Evolutionary conservation across 1,140 invertebrate species (phyloP).

Genomic region (Drosophila pallidifrons): DNA sequence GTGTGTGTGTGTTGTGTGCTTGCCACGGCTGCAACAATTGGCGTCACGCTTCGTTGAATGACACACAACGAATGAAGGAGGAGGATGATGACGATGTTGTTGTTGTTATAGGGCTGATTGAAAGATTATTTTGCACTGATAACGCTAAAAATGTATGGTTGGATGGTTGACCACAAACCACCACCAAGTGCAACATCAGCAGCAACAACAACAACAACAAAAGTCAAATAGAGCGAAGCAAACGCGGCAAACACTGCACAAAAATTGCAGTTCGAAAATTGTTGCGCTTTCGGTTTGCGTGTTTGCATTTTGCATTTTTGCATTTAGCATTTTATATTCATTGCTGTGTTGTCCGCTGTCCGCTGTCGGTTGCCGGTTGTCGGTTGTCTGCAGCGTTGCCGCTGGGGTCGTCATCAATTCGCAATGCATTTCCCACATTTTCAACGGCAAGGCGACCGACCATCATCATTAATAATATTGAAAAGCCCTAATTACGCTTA

Average conservation of each 20-base stretch:
- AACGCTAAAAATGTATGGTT: constrained; percentile 83
- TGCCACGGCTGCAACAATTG: constrained; percentile 65
- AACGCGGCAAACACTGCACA: constrained; percentile 39
- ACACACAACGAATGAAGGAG: constrained; percentile 14
- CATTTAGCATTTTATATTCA: constrained; percentile 67
- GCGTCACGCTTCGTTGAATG: constrained; percentile 67
- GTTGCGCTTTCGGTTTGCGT: constrained; percentile 80
- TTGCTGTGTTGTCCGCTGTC: constrained; percentile 33
- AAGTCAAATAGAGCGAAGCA: constrained; percentile 78
- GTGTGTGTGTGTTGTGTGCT: constrained; percentile 18
- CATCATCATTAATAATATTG: constrained; percentile 84
- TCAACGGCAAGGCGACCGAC: constrained; percentile 60
- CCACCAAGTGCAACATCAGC: constrained; percentile 4
- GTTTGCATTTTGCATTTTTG: constrained; percentile 71
- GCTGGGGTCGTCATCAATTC: constrained; percentile 66
- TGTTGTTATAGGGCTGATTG: constrained; percentile 73
- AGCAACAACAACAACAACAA: constrained; percentile 40
- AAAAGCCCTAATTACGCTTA: constrained; percentile 83
- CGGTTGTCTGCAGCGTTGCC: constrained; percentile 15
- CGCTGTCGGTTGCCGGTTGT: constrained; percentile 16
- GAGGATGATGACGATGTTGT: constrained; percentile 26
- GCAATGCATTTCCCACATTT: constrained; percentile 81
- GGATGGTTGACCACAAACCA: constrained; percentile 61
- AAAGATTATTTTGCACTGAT: constrained; percentile 84
- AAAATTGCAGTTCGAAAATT: constrained; percentile 81